Conservation (phyloP, 2,797 vertebrate genomes). For the Craterocephalus amniculus region DNA sequence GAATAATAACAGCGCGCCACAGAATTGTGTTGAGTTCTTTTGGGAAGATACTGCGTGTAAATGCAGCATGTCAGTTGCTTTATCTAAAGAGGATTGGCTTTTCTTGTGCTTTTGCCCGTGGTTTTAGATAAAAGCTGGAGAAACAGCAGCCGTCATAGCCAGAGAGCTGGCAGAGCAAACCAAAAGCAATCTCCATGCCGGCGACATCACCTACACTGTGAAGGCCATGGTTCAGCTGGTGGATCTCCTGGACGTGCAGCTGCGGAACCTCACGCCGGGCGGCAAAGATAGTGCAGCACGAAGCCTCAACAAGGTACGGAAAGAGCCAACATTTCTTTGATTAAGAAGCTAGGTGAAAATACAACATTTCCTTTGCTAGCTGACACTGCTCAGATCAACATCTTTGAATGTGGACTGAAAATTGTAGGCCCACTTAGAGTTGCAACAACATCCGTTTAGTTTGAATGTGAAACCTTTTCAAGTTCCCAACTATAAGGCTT, state of each 20-base stretch:
- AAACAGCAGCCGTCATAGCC: constrained; percentile 95
- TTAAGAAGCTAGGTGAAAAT: constrained; percentile 16
- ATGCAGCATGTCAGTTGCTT: constrained; percentile 1
- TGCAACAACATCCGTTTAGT: constrained; percentile 4
- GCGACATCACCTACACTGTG: constrained; percentile 94
- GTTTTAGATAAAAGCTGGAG: constrained; percentile 88
- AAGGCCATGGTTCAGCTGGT: constrained; percentile 96
- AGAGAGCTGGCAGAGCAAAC: constrained; percentile 96
- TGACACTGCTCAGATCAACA: constrained; percentile 12
- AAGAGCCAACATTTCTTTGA: not conserved
- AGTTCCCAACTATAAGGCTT: constrained; percentile 12
- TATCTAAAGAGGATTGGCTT: not conserved
- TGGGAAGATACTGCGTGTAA: not conserved
- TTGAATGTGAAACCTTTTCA: constrained; percentile 9
- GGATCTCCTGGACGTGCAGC: constrained; percentile 94
- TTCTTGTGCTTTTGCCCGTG: not conserved
- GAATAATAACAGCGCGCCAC: constrained; percentile 19
- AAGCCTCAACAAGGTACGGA: constrained; percentile 94
- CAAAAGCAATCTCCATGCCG: constrained; percentile 90
- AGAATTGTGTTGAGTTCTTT: constrained; percentile 7
- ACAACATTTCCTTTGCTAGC: constrained; percentile 19
- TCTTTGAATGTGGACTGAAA: not conserved
- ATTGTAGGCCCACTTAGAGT: not conserved
- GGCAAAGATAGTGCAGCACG: constrained; percentile 97
- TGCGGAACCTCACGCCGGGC: constrained; percentile 94